phyloP scores from a whole-genome alignment of 2,888 invertebrate species.

The Agrotis segetum region DNA sequence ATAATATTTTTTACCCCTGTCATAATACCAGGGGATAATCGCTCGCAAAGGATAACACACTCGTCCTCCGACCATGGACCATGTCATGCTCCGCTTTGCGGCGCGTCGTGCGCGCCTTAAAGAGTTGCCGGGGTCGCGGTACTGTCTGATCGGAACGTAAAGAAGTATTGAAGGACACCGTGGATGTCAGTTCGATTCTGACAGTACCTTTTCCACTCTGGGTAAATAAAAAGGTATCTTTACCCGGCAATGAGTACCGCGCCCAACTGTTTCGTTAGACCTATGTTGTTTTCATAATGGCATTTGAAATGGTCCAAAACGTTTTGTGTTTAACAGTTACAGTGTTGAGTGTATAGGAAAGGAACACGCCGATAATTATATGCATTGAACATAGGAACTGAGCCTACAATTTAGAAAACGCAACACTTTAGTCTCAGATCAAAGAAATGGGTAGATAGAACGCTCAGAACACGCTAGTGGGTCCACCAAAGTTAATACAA shows the following conservation, averaged over 20 bases:
- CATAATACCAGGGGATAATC: not conserved
- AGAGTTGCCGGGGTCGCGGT: too few relatives aligned
- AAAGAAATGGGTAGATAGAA: too few relatives aligned
- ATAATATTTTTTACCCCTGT: not conserved
- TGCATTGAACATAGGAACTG: constrained; percentile 12
- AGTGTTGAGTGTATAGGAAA: constrained; percentile 27
- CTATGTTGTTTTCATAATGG: constrained; percentile 3
- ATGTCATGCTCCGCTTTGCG: too few relatives aligned
- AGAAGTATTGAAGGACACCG: too few relatives aligned
- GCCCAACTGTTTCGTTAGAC: constrained; percentile 14
- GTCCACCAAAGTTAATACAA: too few relatives aligned
- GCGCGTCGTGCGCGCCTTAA: too few relatives aligned
- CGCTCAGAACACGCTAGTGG: too few relatives aligned
- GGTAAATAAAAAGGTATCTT: not conserved
- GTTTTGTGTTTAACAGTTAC: constrained; percentile 33
- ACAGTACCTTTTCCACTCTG: too few relatives aligned
- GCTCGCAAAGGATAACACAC: not conserved
- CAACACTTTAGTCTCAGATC: too few relatives aligned
- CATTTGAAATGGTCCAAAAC: constrained; percentile 25
- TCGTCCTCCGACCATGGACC: too few relatives aligned
- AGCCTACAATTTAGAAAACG: constrained; percentile 30
- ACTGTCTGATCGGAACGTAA: too few relatives aligned
- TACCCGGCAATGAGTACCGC: constrained; percentile 8
- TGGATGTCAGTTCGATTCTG: too few relatives aligned
- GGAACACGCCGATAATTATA: constrained; percentile 24